These are phyloP conservation scores for Prunella strophiata DNA, from an alignment of 2,797 vertebrate genomes.

Conservation along the genomic window DNA sequence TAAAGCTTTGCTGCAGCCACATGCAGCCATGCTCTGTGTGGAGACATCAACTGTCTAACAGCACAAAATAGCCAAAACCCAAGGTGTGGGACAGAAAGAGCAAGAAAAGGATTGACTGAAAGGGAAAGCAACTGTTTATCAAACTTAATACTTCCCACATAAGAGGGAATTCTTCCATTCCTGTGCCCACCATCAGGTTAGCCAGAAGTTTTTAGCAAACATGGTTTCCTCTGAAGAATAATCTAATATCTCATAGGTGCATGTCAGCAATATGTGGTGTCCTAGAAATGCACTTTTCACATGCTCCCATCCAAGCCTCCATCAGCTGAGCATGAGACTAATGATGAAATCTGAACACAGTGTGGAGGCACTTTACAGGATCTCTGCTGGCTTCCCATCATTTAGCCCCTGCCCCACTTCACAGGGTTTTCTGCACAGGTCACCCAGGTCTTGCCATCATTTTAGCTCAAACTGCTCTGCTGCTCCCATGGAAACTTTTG, in stretches of 20 bases:
- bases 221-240: neutral
- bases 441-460: neutral
- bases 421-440: neutral
- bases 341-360: neutral
- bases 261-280: neutral
- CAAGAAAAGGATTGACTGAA: neutral
- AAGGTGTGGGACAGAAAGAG: neutral
- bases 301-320: neutral
- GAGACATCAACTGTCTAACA: neutral
- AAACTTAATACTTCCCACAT: neutral
- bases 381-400: neutral
- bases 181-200: neutral
- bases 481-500: neutral
- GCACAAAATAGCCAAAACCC: neutral
- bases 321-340: neutral
- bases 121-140: neutral
- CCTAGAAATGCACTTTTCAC: neutral
- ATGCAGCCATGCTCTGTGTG: accelerated
- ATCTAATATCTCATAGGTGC: neutral
- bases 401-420: neutral
- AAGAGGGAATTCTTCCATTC: neutral
- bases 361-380: neutral
- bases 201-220: neutral
- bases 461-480: neutral
- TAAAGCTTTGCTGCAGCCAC: neutral